Base-by-base conservation (phyloP, 2,888 invertebrate genomes). In the Cantharis lateralis region DNA sequence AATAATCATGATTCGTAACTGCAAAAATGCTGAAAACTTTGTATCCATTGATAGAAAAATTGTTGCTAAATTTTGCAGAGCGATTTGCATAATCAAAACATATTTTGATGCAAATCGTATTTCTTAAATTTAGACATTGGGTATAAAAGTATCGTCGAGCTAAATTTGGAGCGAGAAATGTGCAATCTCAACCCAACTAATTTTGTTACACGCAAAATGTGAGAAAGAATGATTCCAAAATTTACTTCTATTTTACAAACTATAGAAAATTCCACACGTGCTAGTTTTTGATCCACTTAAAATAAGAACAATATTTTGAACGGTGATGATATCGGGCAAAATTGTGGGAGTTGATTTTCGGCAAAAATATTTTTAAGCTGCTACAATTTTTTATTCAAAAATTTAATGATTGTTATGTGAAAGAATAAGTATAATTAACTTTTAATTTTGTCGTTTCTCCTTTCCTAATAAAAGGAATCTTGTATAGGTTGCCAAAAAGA, bases 121-220 rank as follows among this genome's bases (percentile, higher is more conserved):
- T 69, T 64, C 48, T 20, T 77, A 79, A 75, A 74, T 74, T 71
- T 77, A 74, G 74, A 70, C 48, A n/a, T 69, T 63, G 69, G 24
- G 69, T 69, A 69, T 72, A 66, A 28, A 68, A 62, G 72, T 74
- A 76, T 78, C 75, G 70, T 76, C 79, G 88, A 90, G 88, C 90
- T 90, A 90, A 90, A 90, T 90, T 90, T 90, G 90, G 90, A 89
- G 89, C 90, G 90, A 80, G 78, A 81, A 82, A 82, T 79, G 68
- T 76, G 71, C 64, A 66, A 66, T 66, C 64, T 66, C 24, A 66
- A 20, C 64, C 64, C 64, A 66, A 66, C 72, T 73, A 77, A 77
- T 74, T 74, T 68, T 68, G 68, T 68, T 66, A 66, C 64, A 66
- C 64, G 20, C 24, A 66, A 66, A 66, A 66, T 5, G 64, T 20